Evolutionary conservation across 2,888 invertebrate species (phyloP), one percentile per base, ranked within the genome.

Genomic region (Drepana falcataria): DNA sequence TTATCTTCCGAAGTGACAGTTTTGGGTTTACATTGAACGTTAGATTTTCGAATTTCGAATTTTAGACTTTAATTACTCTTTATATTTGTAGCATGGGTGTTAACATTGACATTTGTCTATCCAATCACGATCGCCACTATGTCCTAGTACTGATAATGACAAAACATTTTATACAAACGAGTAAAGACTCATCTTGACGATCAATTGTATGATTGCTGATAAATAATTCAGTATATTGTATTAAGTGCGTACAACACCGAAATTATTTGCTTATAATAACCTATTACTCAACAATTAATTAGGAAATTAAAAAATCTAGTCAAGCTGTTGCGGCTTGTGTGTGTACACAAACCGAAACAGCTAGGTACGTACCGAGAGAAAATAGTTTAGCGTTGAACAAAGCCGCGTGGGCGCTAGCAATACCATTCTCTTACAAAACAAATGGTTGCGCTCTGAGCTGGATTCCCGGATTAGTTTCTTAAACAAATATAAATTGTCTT

Each of bases 401-500:
- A 53, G 49, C 48, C 51, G 72, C 68, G 79, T 79, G 71, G 76
- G 79, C 63, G 71, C 60, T 6, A 9, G 7, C 6, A 9, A 6
- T 9, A 51, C 53, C 47, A 47, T 61, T 65, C 59, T 65, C 64
- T 67, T 68, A 61, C 63, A 69, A 73, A 76, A 76, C 74, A 73
- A 78, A 77, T 70, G 70, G 67, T 66, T 64, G 63, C 67, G 66
- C 68, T 68, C 66, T 55, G 65, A 64, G 71, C 66, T 68, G 65
- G 66, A 63, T 60, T 66, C 58, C 55, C 54, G 58, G 55, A 64
- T 59, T 63, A 62, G 59, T 68, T 64, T 63, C 64, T 37, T 4
- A 37, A 4, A 5, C 5, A 37, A 63, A 71, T 70, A 70, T 73
- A 74, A 75, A 78, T 68, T 68, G 69, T 60, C 60, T 61, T 59